A percentile compares a stretch with the other conserved stretches of the same genome.
Conservation (phyloP, 53 echinoderm and acorn worm species). For the Paracentrotus lividus region DNA sequence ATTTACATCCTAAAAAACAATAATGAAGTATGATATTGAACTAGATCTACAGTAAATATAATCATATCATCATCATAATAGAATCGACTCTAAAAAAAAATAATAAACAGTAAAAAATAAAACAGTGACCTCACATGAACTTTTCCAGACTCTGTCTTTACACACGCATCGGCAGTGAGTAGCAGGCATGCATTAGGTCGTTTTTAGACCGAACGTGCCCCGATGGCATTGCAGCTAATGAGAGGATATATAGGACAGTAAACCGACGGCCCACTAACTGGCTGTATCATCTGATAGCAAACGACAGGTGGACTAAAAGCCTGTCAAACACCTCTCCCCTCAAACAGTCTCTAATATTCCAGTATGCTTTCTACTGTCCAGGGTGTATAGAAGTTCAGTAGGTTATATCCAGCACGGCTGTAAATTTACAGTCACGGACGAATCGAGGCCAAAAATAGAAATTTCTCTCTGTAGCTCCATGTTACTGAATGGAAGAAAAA, state of each 20-base stretch:
- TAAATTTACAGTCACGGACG: background rate
- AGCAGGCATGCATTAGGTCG: constrained; percentile 16
- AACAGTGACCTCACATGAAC: constrained; percentile 50
- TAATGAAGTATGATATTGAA: too few relatives aligned
- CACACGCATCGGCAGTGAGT: background rate
- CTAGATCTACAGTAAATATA: too few relatives aligned
- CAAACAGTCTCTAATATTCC: background rate
- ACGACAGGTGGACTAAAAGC: constrained; percentile 33
- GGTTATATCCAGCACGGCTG: background rate
- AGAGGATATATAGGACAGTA: constrained; percentile 41
- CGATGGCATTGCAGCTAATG: background rate
- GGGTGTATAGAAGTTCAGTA: background rate
- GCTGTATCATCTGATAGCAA: constrained; percentile 18
- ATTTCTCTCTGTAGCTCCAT: too few relatives aligned
- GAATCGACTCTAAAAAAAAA: too few relatives aligned
- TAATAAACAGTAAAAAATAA: background rate
- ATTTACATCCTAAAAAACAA: too few relatives aligned
- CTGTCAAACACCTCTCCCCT: constrained; percentile 7
- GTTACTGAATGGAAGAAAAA: too few relatives aligned
- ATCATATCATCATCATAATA: too few relatives aligned
- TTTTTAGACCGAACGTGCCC: constrained; percentile 40
- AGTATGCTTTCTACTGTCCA: background rate
- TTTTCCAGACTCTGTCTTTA: constrained; percentile 17
- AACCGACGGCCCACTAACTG: background rate
- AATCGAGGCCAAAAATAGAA: background rate